Base-by-base conservation (phyloP, 1,140 invertebrate species). In the Dreissena polymorpha region DNA sequence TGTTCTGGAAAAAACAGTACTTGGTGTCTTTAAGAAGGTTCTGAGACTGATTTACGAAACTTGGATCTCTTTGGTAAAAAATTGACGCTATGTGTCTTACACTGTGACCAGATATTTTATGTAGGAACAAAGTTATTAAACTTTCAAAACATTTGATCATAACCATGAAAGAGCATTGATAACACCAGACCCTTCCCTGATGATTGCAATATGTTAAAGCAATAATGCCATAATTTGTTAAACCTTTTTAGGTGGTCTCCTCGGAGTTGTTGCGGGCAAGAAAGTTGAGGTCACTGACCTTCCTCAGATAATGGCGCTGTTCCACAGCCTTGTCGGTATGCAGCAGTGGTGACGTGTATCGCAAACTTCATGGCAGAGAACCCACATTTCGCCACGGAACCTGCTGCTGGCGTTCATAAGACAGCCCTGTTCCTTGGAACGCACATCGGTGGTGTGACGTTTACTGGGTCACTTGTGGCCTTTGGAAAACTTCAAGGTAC, bases 381-480 rank as follows among this genome's bases (percentile, higher is more conserved):
- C 91, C 95, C 96, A 7, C 95, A 95, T 69, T 97, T 98, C 93
- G 96, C 95, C n/a, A 95, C 95, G 0, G 96, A 97, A 92, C 96
- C 96, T 16, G 96, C 96, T 5, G 92, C 96, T 0, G 95, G 95
- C 88, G 96, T 97, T n/a, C 94, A 97, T 60, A 97, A 97, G 93
- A 97, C 96, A 0, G 96, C 97, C 16, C 94, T 98, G 2, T 98
- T 97, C 93, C 93, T 98, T 8, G 97, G 97, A 10, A 97, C 97
- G 0, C 97, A 96, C 93, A 98, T 98, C 90, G 97, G 97, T 85
- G 97, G 96, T 67, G 96, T 98, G 53, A 98, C 97, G 12, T 97
- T 97, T 93, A 97, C 96, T 88, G 97, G 97, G 2, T 97, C 96
- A 0, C 93, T 98, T 55, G 95, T 98, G 60, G 97, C 97, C n/a